A percentile compares a stretch with the other conserved stretches of the same genome.
These are phyloP conservation scores for Drosophila subquinaria DNA, from an alignment of 2,888 invertebrate genomes.

Conservation along the genomic window DNA sequence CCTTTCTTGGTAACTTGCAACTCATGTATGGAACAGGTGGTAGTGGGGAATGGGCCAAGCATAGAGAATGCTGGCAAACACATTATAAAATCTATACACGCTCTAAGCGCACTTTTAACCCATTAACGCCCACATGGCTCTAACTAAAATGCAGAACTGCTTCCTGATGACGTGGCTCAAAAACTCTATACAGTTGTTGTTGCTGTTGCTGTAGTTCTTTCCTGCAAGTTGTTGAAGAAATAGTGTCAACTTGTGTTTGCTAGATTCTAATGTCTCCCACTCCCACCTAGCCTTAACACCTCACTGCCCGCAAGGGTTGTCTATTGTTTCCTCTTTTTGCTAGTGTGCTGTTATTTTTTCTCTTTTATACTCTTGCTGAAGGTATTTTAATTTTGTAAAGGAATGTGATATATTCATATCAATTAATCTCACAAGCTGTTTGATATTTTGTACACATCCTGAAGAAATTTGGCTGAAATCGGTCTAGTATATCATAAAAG, in stretches of 20 bases:
- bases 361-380: background rate
- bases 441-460: background rate
- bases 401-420: background rate
- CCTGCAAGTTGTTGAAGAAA: conserved; percentile 68
- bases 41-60: background rate
- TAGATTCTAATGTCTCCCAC: conserved; percentile 70
- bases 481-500: background rate
- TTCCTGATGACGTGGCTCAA: conserved; percentile 61
- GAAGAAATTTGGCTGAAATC: background rate
- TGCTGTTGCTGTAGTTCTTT: conserved; percentile 30
- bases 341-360: conserved; percentile 34
- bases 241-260: conserved; percentile 78
- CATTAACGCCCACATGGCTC: conserved; percentile 72
- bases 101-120: conserved; percentile 79
- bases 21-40: conserved; percentile 49
- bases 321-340: conserved; percentile 71
- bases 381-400: background rate
- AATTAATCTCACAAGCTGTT: no score
- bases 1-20: conserved; percentile 67
- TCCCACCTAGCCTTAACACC: conserved; percentile 56
- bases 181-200: conserved; percentile 21
- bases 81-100: conserved; percentile 80
- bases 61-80: conserved; percentile 56
- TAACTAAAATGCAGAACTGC: conserved; percentile 34
- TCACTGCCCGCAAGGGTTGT: conserved; percentile 56